Percentiles rank a stretch among this genome's conserved stretches.
These are phyloP conservation scores for Callocephalon fimbriatum DNA, from an alignment of 2,113 vertebrate genomes.

Conservation along the genomic window DNA sequence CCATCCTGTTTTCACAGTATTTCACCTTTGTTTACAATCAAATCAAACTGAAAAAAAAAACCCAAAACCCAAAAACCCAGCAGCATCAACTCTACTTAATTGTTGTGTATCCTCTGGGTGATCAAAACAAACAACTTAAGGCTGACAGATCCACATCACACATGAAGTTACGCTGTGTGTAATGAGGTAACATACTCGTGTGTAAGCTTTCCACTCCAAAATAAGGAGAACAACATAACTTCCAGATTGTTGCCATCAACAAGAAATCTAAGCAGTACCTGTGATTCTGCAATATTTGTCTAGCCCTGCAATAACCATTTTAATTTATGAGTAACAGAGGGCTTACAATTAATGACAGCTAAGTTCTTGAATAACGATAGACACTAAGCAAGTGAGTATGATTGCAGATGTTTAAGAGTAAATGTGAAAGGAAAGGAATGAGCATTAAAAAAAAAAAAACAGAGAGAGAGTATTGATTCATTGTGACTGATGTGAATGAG, in stretches of 20 bases:
- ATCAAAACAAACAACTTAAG: background rate
- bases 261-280: background rate
- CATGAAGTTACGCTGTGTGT: fast-evolving
- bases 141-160: background rate
- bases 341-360: background rate
- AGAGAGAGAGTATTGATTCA: constrained; percentile 58
- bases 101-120: background rate
- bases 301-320: background rate
- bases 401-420: constrained; percentile 37
- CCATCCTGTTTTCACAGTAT: background rate
- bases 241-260: background rate
- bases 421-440: constrained; percentile 56
- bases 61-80: background rate
- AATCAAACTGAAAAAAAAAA: background rate
- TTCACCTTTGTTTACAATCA: constrained; percentile 14
- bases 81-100: background rate
- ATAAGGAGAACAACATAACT: background rate
- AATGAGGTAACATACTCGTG: fast-evolving
- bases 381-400: background rate
- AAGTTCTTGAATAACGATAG: background rate
- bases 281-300: background rate
- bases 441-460: background rate
- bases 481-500: constrained; percentile 74
- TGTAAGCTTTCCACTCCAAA: background rate
- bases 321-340: background rate